A percentile compares a stretch with the other conserved stretches of the same genome.
phyloP scores from a whole-genome alignment of 2,888 invertebrate genomes.

The Ariolimax columbianus region DNA sequence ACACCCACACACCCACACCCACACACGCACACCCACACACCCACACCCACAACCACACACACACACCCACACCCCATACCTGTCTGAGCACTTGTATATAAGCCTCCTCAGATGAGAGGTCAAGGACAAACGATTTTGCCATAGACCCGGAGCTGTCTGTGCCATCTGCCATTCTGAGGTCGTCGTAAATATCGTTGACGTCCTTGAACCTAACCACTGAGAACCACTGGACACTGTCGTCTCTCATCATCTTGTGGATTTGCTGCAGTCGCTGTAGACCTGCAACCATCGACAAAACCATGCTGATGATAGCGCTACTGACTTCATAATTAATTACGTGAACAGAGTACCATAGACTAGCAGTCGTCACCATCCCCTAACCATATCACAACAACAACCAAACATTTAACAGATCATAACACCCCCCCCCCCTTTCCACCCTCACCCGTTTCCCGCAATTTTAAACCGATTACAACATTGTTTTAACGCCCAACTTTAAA shows the following conservation, averaged over 20 bases:
- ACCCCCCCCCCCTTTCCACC: too few species aligned
- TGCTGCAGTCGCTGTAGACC: constrained; percentile 57
- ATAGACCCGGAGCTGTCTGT: constrained; percentile 56
- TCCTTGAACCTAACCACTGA: constrained; percentile 56
- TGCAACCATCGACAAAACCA: too few species aligned
- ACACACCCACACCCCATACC: constrained; percentile 56
- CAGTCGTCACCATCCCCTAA: too few species aligned
- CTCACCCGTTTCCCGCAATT: too few species aligned
- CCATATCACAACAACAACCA: too few species aligned
- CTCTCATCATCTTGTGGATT: constrained; percentile 56
- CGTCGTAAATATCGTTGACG: constrained; percentile 66
- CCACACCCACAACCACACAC: neutral
- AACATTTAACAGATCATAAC: too few species aligned
- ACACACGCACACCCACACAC: neutral
- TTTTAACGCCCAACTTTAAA: too few species aligned
- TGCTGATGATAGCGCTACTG: too few species aligned
- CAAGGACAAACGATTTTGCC: constrained; percentile 68
- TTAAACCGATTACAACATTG: too few species aligned
- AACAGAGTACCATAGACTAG: too few species aligned
- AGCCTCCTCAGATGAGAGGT: constrained; percentile 68
- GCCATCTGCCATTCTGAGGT: constrained; percentile 65
- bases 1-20: neutral
- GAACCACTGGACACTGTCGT: constrained; percentile 56
- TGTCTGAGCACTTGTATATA: constrained; percentile 67
- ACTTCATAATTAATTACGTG: too few species aligned